phyloP scores from a whole-genome alignment of 2,888 invertebrate genomes.

The Agonopterix alstromeriana region DNA sequence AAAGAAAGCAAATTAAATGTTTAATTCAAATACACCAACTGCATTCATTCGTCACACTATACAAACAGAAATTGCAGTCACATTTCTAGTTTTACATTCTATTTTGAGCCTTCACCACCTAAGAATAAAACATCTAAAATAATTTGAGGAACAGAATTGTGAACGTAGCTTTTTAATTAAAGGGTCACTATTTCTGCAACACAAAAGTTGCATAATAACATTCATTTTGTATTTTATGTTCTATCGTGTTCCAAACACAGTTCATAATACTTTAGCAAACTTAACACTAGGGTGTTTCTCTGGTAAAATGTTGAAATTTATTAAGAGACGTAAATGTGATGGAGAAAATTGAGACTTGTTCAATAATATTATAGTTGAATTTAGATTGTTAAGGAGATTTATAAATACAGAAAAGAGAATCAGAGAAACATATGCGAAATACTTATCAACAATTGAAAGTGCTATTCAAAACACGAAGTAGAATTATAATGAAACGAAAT shows the following conservation, averaged over 20 bases:
- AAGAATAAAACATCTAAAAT: no score
- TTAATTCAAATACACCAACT: constrained; percentile 67
- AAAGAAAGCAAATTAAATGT: constrained; percentile 72
- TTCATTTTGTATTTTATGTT: not conserved
- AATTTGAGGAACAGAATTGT: no score
- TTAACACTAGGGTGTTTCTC: not conserved
- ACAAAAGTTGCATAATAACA: no score
- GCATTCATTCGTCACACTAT: constrained; percentile 49
- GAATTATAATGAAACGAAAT: constrained; percentile 29
- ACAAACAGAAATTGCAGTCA: not conserved
- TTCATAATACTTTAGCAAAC: no score
- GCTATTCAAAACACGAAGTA: constrained; percentile 23
- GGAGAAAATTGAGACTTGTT: no score
- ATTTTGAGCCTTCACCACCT: not conserved
- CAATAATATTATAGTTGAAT: not conserved
- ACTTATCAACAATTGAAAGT: constrained; percentile 41
- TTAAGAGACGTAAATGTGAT: not conserved
- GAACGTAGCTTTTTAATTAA: no score
- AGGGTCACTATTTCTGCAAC: no score
- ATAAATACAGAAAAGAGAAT: constrained; percentile 15
- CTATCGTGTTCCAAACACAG: not conserved
- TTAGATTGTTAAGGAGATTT: not conserved
- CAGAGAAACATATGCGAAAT: constrained; percentile 48
- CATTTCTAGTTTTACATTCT: not conserved
- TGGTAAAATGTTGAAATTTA: not conserved